These are phyloP conservation scores for Saguinus imperator DNA, from an alignment of 2,113 vertebrate species.

Conservation along the genomic window DNA sequence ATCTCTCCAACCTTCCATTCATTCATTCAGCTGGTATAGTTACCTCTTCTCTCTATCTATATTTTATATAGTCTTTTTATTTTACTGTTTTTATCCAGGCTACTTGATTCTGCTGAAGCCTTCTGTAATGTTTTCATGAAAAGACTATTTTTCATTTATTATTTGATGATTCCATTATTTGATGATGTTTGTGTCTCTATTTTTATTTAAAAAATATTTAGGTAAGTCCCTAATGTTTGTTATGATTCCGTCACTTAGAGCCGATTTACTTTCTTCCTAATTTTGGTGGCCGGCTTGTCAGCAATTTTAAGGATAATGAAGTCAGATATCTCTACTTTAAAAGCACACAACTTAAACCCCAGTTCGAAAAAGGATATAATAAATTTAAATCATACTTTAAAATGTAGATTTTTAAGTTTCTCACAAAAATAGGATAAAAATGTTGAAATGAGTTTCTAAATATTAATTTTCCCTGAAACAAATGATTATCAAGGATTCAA, in stretches of 20 bases:
- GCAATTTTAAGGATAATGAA: background rate
- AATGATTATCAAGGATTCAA: background rate
- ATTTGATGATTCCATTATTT: constrained; percentile 5
- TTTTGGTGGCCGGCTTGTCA: background rate
- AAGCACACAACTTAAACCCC: background rate
- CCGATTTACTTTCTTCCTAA: background rate
- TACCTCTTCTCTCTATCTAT: no score
- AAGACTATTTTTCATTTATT: background rate
- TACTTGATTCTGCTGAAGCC: background rate
- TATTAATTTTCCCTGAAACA: background rate
- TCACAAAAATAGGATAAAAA: background rate
- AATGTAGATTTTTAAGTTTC: background rate
- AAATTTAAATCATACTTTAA: background rate
- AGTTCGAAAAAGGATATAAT: background rate
- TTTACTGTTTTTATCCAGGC: background rate
- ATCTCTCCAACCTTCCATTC: background rate
- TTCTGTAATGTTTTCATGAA: background rate
- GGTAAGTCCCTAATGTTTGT: background rate
- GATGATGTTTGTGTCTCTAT: background rate
- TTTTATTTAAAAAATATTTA: constrained; percentile 38
- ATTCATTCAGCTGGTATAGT: no score
- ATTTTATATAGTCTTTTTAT: background rate
- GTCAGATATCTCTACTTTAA: background rate
- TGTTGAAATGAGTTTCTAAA: background rate
- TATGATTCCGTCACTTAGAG: background rate